phyloP scores from a whole-genome alignment of 1,140 invertebrate species.

The Anoplophora glabripennis region DNA sequence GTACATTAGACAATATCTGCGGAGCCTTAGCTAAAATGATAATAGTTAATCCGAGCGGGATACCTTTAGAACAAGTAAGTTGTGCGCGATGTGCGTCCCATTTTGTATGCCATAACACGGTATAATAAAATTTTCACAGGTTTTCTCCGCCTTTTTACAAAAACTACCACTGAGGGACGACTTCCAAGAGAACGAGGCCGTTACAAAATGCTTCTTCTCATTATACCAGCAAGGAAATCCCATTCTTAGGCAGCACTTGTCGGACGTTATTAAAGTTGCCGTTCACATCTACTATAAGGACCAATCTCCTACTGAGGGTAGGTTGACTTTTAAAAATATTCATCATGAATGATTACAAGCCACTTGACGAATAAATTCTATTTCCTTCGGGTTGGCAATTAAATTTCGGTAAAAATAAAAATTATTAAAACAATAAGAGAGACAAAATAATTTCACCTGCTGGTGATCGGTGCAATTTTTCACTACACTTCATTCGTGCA shows the following conservation, averaged over 20 bases:
- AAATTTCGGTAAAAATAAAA: background rate
- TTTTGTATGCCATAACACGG: too few species aligned
- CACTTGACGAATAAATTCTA: too few species aligned
- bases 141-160: conserved; percentile 69
- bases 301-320: conserved; percentile 51
- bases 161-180: conserved; percentile 74
- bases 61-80: conserved; percentile 64
- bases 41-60: conserved; percentile 57
- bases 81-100: too few species aligned
- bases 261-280: conserved; percentile 55
- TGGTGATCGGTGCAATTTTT: conserved; percentile 14
- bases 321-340: too few species aligned
- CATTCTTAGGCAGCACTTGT: conserved; percentile 53
- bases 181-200: conserved; percentile 68
- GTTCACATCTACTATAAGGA: conserved; percentile 55
- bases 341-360: too few species aligned
- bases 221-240: conserved; percentile 60
- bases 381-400: too few species aligned
- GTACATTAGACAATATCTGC: conserved; percentile 74
- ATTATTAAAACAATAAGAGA: background rate
- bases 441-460: conserved; percentile 1
- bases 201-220: conserved; percentile 63
- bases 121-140: conserved; percentile 48
- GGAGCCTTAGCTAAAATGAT: conserved; percentile 74
- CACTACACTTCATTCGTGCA: background rate